Evolutionary conservation across 2,113 vertebrate genomes (phyloP), one percentile per base, ranked within the genome.

Genomic region (Oreochromis tanganicae): DNA sequence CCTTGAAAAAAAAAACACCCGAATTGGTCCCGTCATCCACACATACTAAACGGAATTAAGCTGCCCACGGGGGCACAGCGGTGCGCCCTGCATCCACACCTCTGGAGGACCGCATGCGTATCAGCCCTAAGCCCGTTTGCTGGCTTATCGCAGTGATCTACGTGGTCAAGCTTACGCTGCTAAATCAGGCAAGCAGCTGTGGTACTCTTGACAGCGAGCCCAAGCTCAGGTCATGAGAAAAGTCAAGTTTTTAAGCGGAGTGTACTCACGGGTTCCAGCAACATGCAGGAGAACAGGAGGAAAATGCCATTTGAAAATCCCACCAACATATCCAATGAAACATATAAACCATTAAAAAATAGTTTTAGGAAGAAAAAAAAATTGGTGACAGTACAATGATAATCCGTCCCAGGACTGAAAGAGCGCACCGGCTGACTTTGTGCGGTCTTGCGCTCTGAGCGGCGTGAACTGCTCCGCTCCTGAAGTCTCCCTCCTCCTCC

Each of bases 221-320:
- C 17, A 21, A 57, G 54, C 50, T 66, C 4, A 59, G 83, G 56
- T 73, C 48, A 68, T 36, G 84, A 57, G 59, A 78, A 87, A 86
- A 82, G 27, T 85, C 32, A 19, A 56, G 78, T 43, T 61, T 80
- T 52, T 4, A 54, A 43, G 57, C 27, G 43, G 43, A 78, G 46
- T 19, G 29, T 90, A 95, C 95, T 95, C 79, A 96, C 95, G 1
- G 88, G 88, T 21, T 89, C 48, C 85, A 93, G 82, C 84, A 94
- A 21, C 71, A 86, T 8, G 87, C 73, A 92, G 88, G 55, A 85
- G 29, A 94, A 41, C 5, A 95, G 21, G 14, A 93, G 38, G 32
- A 75, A 73, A 16, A 91, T 2, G 36, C 79, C 3, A 16, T 56
- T 79, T 4, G 38, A 89, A 83, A 88, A 61, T 21, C 71, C 32